A percentile compares a stretch with the other conserved stretches of the same genome.
Evolutionary conservation across 2,797 vertebrate genomes (phyloP).

Genomic region (Sebastes aleutianus): DNA sequence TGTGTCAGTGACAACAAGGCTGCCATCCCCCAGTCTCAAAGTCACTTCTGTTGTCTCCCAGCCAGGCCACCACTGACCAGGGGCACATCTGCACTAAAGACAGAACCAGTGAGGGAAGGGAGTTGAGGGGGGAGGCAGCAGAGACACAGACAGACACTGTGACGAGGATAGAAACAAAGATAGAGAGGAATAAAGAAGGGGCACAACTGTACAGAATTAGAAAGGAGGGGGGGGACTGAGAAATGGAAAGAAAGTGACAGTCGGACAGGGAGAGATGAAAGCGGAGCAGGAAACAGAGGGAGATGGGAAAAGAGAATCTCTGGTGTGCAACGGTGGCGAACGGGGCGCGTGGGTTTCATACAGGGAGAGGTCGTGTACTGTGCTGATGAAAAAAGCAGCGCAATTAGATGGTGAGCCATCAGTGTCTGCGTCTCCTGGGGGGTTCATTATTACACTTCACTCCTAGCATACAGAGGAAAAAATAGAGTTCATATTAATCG

Average conservation of each 20-base stretch:
- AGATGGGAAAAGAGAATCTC: conserved; percentile 42
- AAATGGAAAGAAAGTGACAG: conserved; percentile 38
- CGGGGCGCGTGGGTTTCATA: conserved; percentile 57
- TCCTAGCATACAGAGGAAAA: conserved; percentile 65
- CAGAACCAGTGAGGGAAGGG: conserved; percentile 54
- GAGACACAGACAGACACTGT: conserved; percentile 32
- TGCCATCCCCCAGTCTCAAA: conserved; percentile 77
- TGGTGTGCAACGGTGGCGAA: conserved; percentile 48
- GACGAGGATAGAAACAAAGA: conserved; percentile 42
- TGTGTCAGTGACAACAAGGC: conserved; percentile 68
- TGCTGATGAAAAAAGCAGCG: conserved; percentile 78
- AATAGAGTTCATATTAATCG: conserved; percentile 72
- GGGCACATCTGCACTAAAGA: conserved; percentile 68
- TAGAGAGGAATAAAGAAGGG: conserved; percentile 9
- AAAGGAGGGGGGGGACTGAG: background rate
- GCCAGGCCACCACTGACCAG: conserved; percentile 73
- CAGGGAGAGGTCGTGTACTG: conserved; percentile 76
- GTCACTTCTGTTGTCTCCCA: conserved; percentile 78
- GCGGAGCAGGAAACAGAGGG: conserved; percentile 38
- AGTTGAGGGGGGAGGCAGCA: conserved; percentile 28
- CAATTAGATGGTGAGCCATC: conserved; percentile 83
- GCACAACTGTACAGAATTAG: background rate
- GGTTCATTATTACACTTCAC: conserved; percentile 76
- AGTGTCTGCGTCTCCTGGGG: conserved; percentile 76
- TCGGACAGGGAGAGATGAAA: conserved; percentile 36